A percentile compares a stretch with the other conserved stretches of the same genome.
Evolutionary conservation across 64 coral and sea anemone genomes (phyloP).

Genomic region (Montipora efflorescens): DNA sequence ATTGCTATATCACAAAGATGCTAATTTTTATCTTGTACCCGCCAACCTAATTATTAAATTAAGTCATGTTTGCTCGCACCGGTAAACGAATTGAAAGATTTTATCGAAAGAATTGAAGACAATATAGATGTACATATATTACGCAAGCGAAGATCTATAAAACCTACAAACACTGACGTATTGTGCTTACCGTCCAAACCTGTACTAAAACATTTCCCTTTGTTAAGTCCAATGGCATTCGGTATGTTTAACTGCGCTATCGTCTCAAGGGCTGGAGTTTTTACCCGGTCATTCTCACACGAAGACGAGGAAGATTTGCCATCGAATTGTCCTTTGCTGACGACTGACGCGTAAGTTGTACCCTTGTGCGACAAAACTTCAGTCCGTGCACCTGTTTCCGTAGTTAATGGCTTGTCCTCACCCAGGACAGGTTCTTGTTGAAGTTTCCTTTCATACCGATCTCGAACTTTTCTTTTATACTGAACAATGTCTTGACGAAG

Average conservation of each 20-base stretch:
- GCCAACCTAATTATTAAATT: background rate
- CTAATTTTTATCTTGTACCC: background rate
- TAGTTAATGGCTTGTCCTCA: slow-evolving; percentile 33
- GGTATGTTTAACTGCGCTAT: background rate
- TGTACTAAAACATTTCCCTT: slow-evolving; percentile 30
- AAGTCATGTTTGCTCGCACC: too few relatives aligned
- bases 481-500: slow-evolving; percentile 80
- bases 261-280: background rate
- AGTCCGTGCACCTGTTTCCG: slow-evolving; percentile 51
- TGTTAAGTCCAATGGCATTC: background rate
- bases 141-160: too few relatives aligned
- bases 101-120: too few relatives aligned
- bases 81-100: too few relatives aligned
- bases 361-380: slow-evolving; percentile 26
- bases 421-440: slow-evolving; percentile 89
- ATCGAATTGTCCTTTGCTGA: slow-evolving; percentile 77
- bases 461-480: slow-evolving; percentile 84
- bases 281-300: background rate
- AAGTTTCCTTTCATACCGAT: slow-evolving; percentile 84
- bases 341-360: slow-evolving; percentile 83
- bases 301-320: slow-evolving; percentile 4
- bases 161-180: background rate
- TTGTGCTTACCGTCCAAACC: slow-evolving; percentile 42
- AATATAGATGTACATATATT: too few relatives aligned
- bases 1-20: background rate